These are phyloP conservation scores for Plumapathes pennacea DNA, from an alignment of 92 coral and sea anemone genomes.

Conservation along the genomic window DNA sequence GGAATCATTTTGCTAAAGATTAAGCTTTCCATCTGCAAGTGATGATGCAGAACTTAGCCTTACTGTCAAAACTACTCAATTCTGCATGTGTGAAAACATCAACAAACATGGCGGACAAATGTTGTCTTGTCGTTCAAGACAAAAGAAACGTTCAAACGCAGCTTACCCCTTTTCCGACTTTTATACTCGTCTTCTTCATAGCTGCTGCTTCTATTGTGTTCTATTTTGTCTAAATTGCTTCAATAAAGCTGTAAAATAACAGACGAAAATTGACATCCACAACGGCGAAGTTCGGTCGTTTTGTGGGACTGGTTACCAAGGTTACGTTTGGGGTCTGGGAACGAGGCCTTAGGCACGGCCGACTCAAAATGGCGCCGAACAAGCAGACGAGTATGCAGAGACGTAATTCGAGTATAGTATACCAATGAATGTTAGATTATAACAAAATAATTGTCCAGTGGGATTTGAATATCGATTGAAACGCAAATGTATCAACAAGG, in stretches of 20 bases:
- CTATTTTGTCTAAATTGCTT: not conserved
- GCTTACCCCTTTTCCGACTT: conserved; percentile 68
- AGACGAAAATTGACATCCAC: not conserved
- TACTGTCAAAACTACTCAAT: too few species aligned
- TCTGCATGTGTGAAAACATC: not conserved
- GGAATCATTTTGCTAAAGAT: too few species aligned
- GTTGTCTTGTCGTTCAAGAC: not conserved
- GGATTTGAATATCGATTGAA: too few species aligned
- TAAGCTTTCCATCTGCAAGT: too few species aligned
- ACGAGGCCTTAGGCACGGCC: conserved; percentile 11
- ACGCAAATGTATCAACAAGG: too few species aligned
- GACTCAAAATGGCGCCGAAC: not conserved
- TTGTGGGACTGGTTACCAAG: conserved; percentile 35
- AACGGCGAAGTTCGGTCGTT: too few species aligned
- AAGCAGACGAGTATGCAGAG: too few species aligned
- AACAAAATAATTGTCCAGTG: too few species aligned
- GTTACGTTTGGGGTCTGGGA: conserved; percentile 13
- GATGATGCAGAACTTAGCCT: too few species aligned
- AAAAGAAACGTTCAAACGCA: not conserved
- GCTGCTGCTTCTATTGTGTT: not conserved
- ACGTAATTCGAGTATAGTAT: too few species aligned
- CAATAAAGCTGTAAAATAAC: not conserved
- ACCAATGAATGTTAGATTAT: too few species aligned
- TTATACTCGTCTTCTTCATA: conserved; percentile 69
- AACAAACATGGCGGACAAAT: conserved; percentile 40